phyloP scores from a whole-genome alignment of 2,797 vertebrate species.

The Lacerta viridis region DNA sequence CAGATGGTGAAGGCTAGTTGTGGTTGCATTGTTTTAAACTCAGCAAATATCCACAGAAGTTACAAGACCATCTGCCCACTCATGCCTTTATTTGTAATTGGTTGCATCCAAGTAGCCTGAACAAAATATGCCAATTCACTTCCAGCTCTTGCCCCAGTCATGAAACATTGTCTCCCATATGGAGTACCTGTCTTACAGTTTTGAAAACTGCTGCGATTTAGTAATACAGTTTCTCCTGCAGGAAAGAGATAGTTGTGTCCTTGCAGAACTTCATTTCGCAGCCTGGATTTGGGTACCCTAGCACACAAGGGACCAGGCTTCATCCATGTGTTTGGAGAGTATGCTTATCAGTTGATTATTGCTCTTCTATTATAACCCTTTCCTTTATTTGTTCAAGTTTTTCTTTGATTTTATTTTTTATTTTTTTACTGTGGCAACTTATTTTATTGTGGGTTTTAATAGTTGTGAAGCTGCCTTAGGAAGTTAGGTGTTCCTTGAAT shows the following conservation, averaged over 20 bases:
- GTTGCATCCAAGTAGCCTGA: background rate
- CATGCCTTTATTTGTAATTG: background rate
- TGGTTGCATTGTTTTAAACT: background rate
- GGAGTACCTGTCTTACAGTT: background rate
- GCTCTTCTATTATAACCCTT: background rate
- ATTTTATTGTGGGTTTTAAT: background rate
- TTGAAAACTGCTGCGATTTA: background rate
- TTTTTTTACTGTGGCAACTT: background rate
- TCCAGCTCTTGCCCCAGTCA: background rate
- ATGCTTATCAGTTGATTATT: background rate
- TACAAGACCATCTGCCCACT: background rate
- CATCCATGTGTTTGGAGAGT: background rate
- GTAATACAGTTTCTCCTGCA: background rate
- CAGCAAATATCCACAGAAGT: background rate
- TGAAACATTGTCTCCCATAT: background rate
- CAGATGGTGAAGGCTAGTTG: constrained; percentile 12
- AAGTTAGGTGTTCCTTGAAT: background rate
- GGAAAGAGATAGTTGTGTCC: background rate
- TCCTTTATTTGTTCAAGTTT: background rate
- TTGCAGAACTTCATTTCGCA: background rate
- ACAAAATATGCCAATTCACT: background rate
- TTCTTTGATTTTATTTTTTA: background rate
- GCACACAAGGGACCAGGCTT: background rate
- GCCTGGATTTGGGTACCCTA: background rate
- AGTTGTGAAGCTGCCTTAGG: background rate